Evolutionary conservation across 2,888 invertebrate genomes (phyloP).

Genomic region (Phlogophora meticulosa): DNA sequence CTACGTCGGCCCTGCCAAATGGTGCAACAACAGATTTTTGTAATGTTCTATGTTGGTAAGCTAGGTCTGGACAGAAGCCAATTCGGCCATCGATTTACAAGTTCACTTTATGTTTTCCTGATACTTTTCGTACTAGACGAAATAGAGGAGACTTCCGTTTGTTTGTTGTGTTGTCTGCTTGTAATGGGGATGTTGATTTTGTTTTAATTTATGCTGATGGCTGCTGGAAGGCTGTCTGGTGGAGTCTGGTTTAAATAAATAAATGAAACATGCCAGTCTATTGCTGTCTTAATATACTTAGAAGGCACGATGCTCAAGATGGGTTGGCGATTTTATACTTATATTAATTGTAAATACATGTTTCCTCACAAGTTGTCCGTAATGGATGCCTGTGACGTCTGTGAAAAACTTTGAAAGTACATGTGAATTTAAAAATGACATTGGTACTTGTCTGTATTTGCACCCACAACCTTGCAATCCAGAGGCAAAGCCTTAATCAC

Average conservation of each 20-base stretch:
- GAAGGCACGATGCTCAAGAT: too few relatives aligned
- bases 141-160: constrained; percentile 74
- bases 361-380: too few relatives aligned
- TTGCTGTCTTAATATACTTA: too few relatives aligned
- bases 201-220: constrained; percentile 47
- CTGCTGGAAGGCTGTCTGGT: constrained; percentile 14
- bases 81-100: constrained; percentile 90
- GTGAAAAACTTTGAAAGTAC: too few relatives aligned
- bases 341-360: too few relatives aligned
- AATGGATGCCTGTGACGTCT: too few relatives aligned
- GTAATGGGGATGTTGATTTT: constrained; percentile 51
- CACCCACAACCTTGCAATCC: too few relatives aligned
- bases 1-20: constrained; percentile 83
- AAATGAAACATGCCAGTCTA: neutral
- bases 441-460: too few relatives aligned
- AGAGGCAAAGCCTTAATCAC: too few relatives aligned
- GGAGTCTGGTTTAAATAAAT: neutral
- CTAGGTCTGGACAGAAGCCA: constrained; percentile 86
- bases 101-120: constrained; percentile 85
- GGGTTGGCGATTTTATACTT: too few relatives aligned
- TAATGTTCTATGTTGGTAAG: constrained; percentile 89
- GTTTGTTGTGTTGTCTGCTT: constrained; percentile 64
- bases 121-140: constrained; percentile 79
- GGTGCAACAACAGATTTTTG: constrained; percentile 90
- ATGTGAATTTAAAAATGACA: too few relatives aligned